A percentile compares a stretch with the other conserved stretches of the same genome.
Evolutionary conservation across 1,140 invertebrate species (phyloP).

Genomic region (Diabrotica undecimpunctata): DNA sequence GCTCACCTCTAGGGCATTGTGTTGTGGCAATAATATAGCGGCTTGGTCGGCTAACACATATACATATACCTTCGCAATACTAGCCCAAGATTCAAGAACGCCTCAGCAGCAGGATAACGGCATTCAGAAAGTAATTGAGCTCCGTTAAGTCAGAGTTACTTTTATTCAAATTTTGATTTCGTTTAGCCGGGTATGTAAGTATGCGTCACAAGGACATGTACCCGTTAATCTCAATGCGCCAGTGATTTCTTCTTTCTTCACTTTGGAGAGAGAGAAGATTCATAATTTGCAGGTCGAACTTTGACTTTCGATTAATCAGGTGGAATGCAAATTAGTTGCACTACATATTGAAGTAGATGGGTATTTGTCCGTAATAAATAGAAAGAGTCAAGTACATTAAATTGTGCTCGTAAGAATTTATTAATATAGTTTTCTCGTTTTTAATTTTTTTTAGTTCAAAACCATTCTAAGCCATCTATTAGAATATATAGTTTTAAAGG

Average conservation of each 20-base stretch:
- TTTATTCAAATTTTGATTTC: slow-evolving; percentile 22
- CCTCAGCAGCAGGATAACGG: slow-evolving; percentile 13
- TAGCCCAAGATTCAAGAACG: not conserved
- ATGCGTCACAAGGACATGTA: slow-evolving; percentile 16
- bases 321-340: not conserved
- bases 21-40: slow-evolving; percentile 6
- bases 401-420: no score
- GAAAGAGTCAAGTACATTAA: no score
- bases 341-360: not conserved
- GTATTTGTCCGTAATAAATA: no score
- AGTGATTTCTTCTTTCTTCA: not conserved
- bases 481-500: no score
- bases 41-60: slow-evolving; percentile 17
- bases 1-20: not conserved
- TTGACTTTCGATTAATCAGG: not conserved
- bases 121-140: slow-evolving; percentile 19
- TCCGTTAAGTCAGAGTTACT: slow-evolving; percentile 16
- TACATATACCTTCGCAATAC: slow-evolving; percentile 1
- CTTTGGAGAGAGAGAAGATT: not conserved
- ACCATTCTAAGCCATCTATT: no score
- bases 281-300: not conserved
- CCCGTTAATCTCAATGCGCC: slow-evolving; percentile 10
- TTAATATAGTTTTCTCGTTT: no score
- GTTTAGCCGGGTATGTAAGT: slow-evolving; percentile 12
- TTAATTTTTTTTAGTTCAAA: no score